Conservation (phyloP, 2,888 invertebrate species). For the Theodoxus fluviatilis region DNA sequence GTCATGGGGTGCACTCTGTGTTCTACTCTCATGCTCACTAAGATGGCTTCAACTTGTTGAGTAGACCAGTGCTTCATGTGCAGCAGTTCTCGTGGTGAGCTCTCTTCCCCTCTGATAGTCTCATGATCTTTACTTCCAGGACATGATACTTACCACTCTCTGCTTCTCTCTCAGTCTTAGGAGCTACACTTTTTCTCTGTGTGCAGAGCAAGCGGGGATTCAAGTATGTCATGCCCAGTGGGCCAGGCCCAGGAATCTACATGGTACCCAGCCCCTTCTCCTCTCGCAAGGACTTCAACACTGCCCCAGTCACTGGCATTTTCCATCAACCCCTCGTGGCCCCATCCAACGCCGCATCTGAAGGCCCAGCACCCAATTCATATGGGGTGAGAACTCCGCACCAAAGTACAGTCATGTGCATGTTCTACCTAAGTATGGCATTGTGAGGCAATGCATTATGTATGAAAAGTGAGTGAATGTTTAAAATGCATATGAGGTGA, state of each 20-base stretch:
- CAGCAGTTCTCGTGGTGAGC: too few relatives aligned
- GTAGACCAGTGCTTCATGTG: too few relatives aligned
- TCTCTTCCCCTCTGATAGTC: too few relatives aligned
- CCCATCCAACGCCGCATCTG: slow-evolving; percentile 38
- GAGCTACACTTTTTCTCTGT: neutral
- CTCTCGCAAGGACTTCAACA: slow-evolving; percentile 56
- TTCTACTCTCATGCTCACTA: too few relatives aligned
- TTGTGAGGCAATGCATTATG: too few relatives aligned
- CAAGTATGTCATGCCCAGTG: slow-evolving; percentile 43
- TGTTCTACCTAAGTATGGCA: too few relatives aligned
- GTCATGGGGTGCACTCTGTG: too few relatives aligned
- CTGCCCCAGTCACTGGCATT: slow-evolving; percentile 47
- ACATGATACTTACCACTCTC: neutral
- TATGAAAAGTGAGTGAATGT: too few relatives aligned
- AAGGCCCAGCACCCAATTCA: slow-evolving; percentile 59
- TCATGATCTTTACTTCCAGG: too few relatives aligned
- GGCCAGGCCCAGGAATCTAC: slow-evolving; percentile 60
- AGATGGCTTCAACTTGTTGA: too few relatives aligned
- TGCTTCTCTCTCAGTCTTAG: neutral
- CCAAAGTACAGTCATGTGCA: too few relatives aligned
- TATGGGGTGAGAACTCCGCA: slow-evolving; percentile 55
- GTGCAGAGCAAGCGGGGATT: slow-evolving; percentile 50
- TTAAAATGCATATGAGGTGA: too few relatives aligned
- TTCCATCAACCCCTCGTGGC: slow-evolving; percentile 62
- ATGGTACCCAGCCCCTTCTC: slow-evolving; percentile 47